These are phyloP conservation scores for Odontamblyopus rebecca DNA, from an alignment of 2,797 vertebrate genomes.

Conservation along the genomic window DNA sequence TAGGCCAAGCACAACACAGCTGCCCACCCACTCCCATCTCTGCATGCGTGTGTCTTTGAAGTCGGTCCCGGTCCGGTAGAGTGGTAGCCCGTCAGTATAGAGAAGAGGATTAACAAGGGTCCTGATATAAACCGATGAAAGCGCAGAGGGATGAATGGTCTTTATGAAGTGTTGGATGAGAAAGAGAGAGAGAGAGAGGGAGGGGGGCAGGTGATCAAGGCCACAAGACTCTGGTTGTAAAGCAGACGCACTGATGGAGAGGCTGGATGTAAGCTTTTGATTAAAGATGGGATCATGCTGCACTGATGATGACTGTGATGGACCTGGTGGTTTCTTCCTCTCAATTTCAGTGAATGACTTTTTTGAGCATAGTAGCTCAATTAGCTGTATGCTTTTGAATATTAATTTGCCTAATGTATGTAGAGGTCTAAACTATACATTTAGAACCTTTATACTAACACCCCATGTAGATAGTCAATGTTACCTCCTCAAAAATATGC, in stretches of 20 bases:
- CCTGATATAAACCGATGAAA: conserved; percentile 72
- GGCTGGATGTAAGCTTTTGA: conserved; percentile 60
- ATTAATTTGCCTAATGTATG: neutral
- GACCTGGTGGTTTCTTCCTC: conserved; percentile 15
- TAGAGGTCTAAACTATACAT: neutral
- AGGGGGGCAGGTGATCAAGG: conserved; percentile 68
- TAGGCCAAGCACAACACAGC: conserved; percentile 75
- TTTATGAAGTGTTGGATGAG: conserved; percentile 74
- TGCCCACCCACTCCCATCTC: conserved; percentile 67
- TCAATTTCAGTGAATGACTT: neutral
- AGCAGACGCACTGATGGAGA: conserved; percentile 50
- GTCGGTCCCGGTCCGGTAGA: conserved; percentile 71
- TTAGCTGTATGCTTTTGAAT: neutral
- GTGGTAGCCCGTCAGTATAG: conserved; percentile 68
- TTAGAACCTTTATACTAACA: no score
- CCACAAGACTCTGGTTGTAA: conserved; percentile 55
- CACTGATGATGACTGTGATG: conserved; percentile 23
- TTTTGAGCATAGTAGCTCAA: neutral
- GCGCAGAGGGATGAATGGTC: conserved; percentile 73
- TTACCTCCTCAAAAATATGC: no score
- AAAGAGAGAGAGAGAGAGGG: conserved; percentile 27
- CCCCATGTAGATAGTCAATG: no score
- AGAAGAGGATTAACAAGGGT: conserved; percentile 75
- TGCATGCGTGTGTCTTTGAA: conserved; percentile 63
- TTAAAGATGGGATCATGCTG: conserved; percentile 58